Base-by-base conservation (phyloP, 2,797 vertebrate species). In the Micrastur ruficollis region DNA sequence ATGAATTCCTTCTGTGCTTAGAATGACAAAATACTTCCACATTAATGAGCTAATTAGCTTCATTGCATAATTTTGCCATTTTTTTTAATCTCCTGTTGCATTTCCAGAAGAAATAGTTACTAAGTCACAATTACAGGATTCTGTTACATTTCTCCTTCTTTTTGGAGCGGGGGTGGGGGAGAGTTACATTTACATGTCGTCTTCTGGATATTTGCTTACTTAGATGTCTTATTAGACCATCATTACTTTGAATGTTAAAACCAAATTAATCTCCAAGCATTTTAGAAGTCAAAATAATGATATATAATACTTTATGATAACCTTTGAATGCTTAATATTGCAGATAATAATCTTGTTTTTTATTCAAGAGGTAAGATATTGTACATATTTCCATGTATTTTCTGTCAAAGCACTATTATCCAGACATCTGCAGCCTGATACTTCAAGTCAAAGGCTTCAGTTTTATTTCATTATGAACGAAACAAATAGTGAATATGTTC, bases 1-100 rank as follows among this genome's bases (percentile, higher is more conserved):
- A 82, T 62, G 6, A 95, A 94, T 89, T 89, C 61, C 44, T 88
- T 89, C 49, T 82, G 68, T 88, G 68, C 67, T 91, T 81, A 85
- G 83, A 92, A 96, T 58, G 79, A 96, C 84, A 87, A 87, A 92
- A 92, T 85, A 85, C 63, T 94, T 95, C 83, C 78, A 76, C 71
- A 50, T 56, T 86, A 93, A 92, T 81, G 32, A 95, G 65, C 52
- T 89, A 95, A 94, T 80, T 80, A 89, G 2, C 38, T 76, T 62
- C 81, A 89, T 40, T 70, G 66, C 78, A 80, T 84, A 63, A 76
- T 73, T 90, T 85, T 90, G 32, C 38, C 72, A 16, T 34, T 82
- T 90, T 86, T 80, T 71, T 72, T 36, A 59, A 89, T 79, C 76
- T 84, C 55, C 66, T 25, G 25, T 67, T 89, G 38, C 79, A 55